Percentiles rank a stretch among this genome's conserved stretches.
These are phyloP conservation scores for Ctenodactylus gundi DNA, from an alignment of 2,113 vertebrate genomes.

Conservation along the genomic window DNA sequence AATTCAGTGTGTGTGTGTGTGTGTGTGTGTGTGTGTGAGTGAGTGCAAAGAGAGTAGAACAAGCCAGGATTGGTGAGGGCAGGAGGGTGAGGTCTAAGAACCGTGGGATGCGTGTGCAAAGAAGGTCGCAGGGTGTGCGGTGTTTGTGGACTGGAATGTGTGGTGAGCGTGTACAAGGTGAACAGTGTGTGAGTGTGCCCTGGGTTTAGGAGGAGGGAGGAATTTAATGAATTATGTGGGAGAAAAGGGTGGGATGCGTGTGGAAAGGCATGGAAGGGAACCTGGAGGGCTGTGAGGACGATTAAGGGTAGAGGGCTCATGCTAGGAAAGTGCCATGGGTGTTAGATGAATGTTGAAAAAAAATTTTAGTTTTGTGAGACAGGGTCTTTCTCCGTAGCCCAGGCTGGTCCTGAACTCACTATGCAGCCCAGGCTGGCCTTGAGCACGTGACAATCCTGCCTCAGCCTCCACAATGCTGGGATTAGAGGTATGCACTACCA, in stretches of 20 bases:
- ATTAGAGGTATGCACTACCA: too few relatives aligned
- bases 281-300: not conserved
- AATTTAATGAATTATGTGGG: not conserved
- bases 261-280: not conserved
- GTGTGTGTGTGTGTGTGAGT: not conserved
- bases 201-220: not conserved
- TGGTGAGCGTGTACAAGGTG: not conserved
- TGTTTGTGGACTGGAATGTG: not conserved
- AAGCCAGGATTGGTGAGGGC: not conserved
- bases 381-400: too few relatives aligned
- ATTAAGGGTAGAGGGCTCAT: not conserved
- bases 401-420: too few relatives aligned
- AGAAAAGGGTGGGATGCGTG: not conserved
- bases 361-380: too few relatives aligned
- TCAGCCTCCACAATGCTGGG: too few relatives aligned
- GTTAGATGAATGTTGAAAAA: not conserved
- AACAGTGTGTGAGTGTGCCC: not conserved
- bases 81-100: not conserved
- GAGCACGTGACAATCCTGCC: too few relatives aligned
- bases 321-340: not conserved
- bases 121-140: not conserved
- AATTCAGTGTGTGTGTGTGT: not conserved
- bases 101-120: not conserved
- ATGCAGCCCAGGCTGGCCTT: too few relatives aligned
- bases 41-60: not conserved